Conservation (phyloP, 2,113 vertebrate genomes). For the Enhydra lutris region DNA sequence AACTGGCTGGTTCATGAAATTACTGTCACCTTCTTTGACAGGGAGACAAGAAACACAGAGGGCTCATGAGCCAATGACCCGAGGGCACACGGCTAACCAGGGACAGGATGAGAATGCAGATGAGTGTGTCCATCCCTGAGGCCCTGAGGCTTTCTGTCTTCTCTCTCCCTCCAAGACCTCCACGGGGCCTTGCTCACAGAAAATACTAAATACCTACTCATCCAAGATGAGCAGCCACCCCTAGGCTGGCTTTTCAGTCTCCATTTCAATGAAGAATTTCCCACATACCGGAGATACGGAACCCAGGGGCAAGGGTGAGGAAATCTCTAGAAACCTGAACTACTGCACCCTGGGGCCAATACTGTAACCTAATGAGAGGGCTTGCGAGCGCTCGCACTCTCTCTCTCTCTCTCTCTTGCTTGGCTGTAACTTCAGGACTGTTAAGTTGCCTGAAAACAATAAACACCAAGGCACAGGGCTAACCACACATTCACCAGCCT, state of each 20-base stretch:
- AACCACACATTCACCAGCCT: background rate
- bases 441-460: background rate
- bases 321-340: background rate
- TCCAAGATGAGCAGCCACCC: background rate
- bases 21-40: background rate
- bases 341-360: background rate
- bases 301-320: background rate
- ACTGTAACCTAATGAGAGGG: background rate
- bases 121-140: accelerated
- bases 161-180: background rate
- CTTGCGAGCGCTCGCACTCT: too few relatives aligned
- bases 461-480: background rate
- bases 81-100: background rate
- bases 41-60: background rate
- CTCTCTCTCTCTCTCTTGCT: background rate
- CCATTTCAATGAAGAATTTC: background rate
- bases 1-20: background rate
- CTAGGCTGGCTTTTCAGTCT: background rate
- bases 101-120: too few relatives aligned
- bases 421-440: background rate
- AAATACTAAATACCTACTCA: background rate
- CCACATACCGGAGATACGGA: background rate
- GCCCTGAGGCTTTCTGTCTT: background rate
- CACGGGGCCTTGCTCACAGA: background rate
- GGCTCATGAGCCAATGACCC: background rate